These are phyloP conservation scores for Andinoacara biseriatus DNA, from an alignment of 2,113 vertebrate species.

Conservation along the genomic window DNA sequence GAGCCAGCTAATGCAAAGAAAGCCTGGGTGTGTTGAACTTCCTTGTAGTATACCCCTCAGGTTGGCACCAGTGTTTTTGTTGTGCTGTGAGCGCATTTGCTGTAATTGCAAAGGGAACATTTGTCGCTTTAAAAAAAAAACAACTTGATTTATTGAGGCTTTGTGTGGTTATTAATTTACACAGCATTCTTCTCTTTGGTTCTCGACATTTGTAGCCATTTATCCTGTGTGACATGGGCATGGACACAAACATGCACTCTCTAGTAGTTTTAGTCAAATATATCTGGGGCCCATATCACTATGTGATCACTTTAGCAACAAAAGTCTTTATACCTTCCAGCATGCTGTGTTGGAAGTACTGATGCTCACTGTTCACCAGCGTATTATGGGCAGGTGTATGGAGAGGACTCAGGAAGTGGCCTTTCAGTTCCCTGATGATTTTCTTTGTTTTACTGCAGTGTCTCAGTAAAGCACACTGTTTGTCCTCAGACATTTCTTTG, in stretches of 20 bases:
- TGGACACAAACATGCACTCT: background rate
- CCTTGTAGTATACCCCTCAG: background rate
- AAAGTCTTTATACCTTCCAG: constrained; percentile 17
- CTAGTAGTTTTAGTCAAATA: background rate
- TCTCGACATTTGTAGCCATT: constrained; percentile 39
- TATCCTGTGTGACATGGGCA: constrained; percentile 35
- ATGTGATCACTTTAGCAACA: background rate
- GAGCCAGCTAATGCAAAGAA: background rate
- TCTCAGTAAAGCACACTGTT: background rate
- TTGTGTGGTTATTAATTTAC: background rate
- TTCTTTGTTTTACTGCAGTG: background rate
- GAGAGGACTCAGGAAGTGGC: constrained; percentile 8
- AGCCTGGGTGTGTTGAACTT: background rate
- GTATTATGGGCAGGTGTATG: background rate
- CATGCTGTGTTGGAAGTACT: constrained; percentile 1
- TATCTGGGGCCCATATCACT: background rate
- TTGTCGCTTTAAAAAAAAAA: background rate
- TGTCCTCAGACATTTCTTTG: constrained; percentile 25
- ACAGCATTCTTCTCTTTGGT: background rate
- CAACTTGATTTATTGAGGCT: background rate
- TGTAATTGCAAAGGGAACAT: background rate
- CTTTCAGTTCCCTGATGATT: constrained; percentile 6
- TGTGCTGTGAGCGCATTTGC: background rate
- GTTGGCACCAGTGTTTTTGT: background rate
- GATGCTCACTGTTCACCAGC: background rate